These are phyloP conservation scores for Lordiphosa fenestrarum DNA, from an alignment of 2,888 invertebrate genomes.

Conservation along the genomic window DNA sequence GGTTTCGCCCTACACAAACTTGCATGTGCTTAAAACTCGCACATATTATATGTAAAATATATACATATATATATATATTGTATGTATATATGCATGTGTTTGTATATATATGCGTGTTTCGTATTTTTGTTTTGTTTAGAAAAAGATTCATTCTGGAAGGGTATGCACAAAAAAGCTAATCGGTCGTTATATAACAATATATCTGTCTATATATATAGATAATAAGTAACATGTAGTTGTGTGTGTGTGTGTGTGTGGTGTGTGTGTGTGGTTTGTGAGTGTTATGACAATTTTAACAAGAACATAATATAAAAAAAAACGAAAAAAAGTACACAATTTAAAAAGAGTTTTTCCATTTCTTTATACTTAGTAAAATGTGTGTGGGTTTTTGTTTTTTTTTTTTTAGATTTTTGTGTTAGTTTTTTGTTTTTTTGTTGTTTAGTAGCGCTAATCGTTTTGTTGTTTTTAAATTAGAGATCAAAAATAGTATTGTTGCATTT, in stretches of 20 bases:
- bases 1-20: too few species aligned
- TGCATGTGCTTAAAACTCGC: too few species aligned
- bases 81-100: constrained; percentile 13
- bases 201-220: constrained; percentile 59
- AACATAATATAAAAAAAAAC: constrained; percentile 38
- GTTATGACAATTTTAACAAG: constrained; percentile 50
- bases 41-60: neutral
- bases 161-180: constrained; percentile 68
- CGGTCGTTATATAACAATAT: constrained; percentile 62
- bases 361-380: constrained; percentile 40
- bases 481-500: constrained; percentile 67
- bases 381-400: constrained; percentile 30
- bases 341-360: constrained; percentile 28
- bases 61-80: constrained; percentile 13
- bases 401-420: constrained; percentile 24
- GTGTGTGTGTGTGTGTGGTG: constrained; percentile 18
- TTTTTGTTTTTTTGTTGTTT: constrained; percentile 16
- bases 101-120: too few species aligned
- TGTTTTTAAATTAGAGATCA: constrained; percentile 60
- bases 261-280: constrained; percentile 25
- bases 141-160: constrained; percentile 23
- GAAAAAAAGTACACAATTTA: constrained; percentile 33
- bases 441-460: constrained; percentile 61
- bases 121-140: too few species aligned
- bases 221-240: constrained; percentile 63